Evolutionary conservation across 1,140 invertebrate species (phyloP).

Genomic region (Drosophila malerkotliana): DNA sequence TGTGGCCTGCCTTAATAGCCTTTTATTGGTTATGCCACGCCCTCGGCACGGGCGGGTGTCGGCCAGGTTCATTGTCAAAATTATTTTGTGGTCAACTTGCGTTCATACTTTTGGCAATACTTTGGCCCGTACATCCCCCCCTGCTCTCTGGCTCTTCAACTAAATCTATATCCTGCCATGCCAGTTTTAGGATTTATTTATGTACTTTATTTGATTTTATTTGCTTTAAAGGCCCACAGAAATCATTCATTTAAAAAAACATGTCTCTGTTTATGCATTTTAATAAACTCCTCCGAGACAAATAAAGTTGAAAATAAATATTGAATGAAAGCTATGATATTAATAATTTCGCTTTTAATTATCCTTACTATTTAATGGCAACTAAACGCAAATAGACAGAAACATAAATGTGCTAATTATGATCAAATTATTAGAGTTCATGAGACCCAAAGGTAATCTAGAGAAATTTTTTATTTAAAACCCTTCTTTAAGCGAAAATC

Average conservation of each 20-base stretch:
- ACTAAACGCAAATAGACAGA: background rate
- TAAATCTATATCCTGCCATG: slow-evolving; percentile 14
- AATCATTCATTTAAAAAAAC: background rate
- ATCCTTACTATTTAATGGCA: background rate
- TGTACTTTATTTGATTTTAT: slow-evolving; percentile 14
- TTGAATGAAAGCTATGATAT: background rate
- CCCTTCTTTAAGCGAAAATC: background rate
- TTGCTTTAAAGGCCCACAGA: slow-evolving; percentile 14
- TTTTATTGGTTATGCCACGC: slow-evolving; percentile 57
- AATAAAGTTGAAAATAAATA: slow-evolving; percentile 7
- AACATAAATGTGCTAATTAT: background rate
- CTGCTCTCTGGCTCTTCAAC: background rate
- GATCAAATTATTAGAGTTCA: too few species aligned
- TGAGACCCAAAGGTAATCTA: background rate
- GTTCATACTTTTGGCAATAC: slow-evolving; percentile 72
- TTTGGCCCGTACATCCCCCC: slow-evolving; percentile 14
- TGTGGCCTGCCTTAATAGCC: slow-evolving; percentile 64
- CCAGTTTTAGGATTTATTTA: slow-evolving; percentile 15
- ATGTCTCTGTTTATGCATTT: slow-evolving; percentile 5
- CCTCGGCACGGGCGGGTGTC: slow-evolving; percentile 21
- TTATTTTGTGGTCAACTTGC: slow-evolving; percentile 81
- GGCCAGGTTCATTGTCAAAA: slow-evolving; percentile 76
- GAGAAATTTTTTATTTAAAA: background rate
- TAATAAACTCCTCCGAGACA: slow-evolving; percentile 15
- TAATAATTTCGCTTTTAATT: background rate